Conservation (phyloP, 2,113 vertebrate species). For the Bubo bubo region DNA sequence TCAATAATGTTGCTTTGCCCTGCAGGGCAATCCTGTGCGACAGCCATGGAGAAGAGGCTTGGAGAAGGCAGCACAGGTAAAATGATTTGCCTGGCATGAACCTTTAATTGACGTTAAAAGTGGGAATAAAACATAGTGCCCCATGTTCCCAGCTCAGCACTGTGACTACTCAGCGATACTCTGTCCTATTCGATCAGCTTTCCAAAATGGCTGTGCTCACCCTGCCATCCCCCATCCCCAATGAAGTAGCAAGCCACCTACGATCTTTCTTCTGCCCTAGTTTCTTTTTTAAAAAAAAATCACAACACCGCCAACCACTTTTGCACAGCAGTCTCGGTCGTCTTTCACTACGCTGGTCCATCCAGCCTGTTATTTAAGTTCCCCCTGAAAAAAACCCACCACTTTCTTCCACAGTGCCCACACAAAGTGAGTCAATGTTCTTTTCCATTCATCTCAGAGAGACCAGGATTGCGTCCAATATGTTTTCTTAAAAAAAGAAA, state of each 20-base stretch:
- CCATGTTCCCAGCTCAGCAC: not conserved
- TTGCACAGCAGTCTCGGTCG: not conserved
- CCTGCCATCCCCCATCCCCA: not conserved
- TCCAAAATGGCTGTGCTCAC: constrained; percentile 9
- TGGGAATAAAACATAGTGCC: not conserved
- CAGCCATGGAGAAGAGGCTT: not conserved
- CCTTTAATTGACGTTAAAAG: not conserved
- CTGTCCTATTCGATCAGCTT: not conserved
- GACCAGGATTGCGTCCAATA: constrained; percentile 46
- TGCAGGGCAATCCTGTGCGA: not conserved
- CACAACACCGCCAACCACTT: constrained; percentile 54
- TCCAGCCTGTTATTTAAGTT: constrained; percentile 52
- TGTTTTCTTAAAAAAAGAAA: not conserved
- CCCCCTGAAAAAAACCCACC: constrained; percentile 22
- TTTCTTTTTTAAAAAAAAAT: not conserved
- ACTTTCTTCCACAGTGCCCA: constrained; percentile 57
- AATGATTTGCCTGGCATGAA: not conserved
- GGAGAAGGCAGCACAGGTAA: not conserved
- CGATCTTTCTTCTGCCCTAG: constrained; percentile 34
- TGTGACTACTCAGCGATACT: not conserved
- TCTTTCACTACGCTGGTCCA: constrained; percentile 49
- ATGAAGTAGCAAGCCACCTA: constrained; percentile 44
- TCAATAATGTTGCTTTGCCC: not conserved
- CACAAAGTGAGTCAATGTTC: constrained; percentile 62
- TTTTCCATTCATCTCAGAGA: constrained; percentile 53